phyloP scores from a whole-genome alignment of 2,113 vertebrate species.

The Callithrix jacchus region DNA sequence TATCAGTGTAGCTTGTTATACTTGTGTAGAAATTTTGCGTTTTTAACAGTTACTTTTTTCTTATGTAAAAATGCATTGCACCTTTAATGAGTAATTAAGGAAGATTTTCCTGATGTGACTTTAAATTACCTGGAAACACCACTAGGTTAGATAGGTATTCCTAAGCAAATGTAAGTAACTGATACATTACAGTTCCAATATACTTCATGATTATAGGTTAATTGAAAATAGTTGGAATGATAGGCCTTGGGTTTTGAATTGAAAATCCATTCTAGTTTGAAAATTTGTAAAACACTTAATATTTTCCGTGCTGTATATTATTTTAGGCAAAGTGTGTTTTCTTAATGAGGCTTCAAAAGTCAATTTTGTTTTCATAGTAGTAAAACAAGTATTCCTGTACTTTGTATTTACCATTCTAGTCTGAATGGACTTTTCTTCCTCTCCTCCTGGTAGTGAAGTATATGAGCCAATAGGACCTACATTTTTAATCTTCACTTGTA shows the following conservation, averaged over 20 bases:
- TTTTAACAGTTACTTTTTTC: constrained; percentile 77
- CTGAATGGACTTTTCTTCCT: constrained; percentile 72
- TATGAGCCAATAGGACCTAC: constrained; percentile 59
- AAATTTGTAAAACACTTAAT: constrained; percentile 55
- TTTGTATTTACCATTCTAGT: constrained; percentile 81
- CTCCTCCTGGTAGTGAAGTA: constrained; percentile 68
- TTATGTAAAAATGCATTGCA: constrained; percentile 89
- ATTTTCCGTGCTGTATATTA: constrained; percentile 50
- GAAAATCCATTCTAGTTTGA: constrained; percentile 59
- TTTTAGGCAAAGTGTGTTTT: constrained; percentile 71
- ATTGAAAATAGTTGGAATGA: constrained; percentile 59
- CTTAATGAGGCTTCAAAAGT: constrained; percentile 46
- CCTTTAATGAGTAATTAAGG: constrained; percentile 86
- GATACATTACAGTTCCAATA: constrained; percentile 38
- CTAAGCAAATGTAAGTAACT: constrained; percentile 62
- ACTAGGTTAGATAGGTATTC: constrained; percentile 64
- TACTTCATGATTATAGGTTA: constrained; percentile 67
- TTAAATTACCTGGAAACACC: constrained; percentile 45
- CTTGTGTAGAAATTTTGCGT: constrained; percentile 66
- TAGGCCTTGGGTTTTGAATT: constrained; percentile 73
- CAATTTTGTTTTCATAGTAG: constrained; percentile 69
- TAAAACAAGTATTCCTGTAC: constrained; percentile 79
- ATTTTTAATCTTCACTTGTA: constrained; percentile 65
- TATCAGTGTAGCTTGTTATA: constrained; percentile 43
- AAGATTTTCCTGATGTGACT: constrained; percentile 68